Percentiles rank a stretch among this genome's conserved stretches.
phyloP scores from a whole-genome alignment of 2,113 vertebrate species.

The Leucosticte australis region DNA sequence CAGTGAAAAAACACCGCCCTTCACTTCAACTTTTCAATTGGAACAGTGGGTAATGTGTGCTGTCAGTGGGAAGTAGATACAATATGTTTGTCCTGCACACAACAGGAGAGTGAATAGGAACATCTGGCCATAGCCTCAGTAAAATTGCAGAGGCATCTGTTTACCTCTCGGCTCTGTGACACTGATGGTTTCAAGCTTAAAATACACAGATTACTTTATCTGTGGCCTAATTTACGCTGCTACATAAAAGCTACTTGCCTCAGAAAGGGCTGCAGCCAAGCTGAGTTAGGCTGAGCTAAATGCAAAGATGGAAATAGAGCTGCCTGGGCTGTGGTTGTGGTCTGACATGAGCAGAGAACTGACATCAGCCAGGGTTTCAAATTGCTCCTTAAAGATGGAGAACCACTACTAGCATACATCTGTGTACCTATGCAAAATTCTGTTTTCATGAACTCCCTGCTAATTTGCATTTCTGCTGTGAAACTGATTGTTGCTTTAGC shows the following conservation, averaged over 20 bases:
- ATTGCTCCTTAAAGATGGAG: slow-evolving; percentile 17
- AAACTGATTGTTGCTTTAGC: neutral
- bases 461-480: neutral
- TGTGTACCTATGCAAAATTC: fast-evolving
- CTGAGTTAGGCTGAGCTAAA: slow-evolving; percentile 39
- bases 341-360: neutral
- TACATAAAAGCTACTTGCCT: slow-evolving; percentile 67
- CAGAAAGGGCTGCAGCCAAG: slow-evolving; percentile 58
- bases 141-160: slow-evolving; percentile 86
- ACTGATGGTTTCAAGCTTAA: slow-evolving; percentile 88
- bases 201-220: slow-evolving; percentile 78
- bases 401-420: neutral
- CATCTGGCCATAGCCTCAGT: slow-evolving; percentile 82
- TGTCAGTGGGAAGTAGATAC: slow-evolving; percentile 80
- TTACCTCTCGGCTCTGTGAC: slow-evolving; percentile 86
- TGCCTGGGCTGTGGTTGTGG: neutral
- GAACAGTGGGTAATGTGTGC: slow-evolving; percentile 78
- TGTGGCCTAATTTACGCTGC: slow-evolving; percentile 86
- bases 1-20: slow-evolving; percentile 72
- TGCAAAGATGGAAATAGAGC: neutral
- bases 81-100: slow-evolving; percentile 80
- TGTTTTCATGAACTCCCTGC: neutral
- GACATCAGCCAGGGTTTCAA: neutral
- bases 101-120: slow-evolving; percentile 75
- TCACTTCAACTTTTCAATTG: slow-evolving; percentile 74